Conservation (phyloP, 2,888 invertebrate genomes). For the Thera obeliscata region DNA sequence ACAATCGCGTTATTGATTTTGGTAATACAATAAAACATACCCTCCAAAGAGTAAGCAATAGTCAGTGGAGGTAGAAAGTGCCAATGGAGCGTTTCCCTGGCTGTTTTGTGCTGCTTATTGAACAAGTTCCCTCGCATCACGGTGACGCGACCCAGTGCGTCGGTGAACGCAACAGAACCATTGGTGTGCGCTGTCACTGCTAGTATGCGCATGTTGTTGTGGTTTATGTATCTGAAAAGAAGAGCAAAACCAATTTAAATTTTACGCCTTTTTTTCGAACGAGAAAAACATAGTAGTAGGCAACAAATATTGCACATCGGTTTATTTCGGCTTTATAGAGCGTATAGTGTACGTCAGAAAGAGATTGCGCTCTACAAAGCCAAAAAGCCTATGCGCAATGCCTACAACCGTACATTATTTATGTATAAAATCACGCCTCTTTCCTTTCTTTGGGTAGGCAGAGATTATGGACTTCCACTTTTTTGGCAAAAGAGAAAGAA, state of each 20-base stretch:
- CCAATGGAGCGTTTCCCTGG: constrained; percentile 75
- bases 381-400: no score
- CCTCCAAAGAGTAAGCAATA: constrained; percentile 69
- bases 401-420: no score
- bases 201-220: constrained; percentile 63
- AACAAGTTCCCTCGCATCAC: constrained; percentile 68
- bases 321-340: no score
- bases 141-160: constrained; percentile 69
- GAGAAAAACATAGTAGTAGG: no score
- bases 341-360: no score
- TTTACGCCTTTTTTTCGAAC: no score
- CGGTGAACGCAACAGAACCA: constrained; percentile 67
- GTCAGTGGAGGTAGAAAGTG: constrained; percentile 73
- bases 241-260: neutral
- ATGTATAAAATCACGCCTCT: no score
- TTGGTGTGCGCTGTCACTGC: constrained; percentile 65
- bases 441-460: no score
- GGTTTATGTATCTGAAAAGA: constrained; percentile 58
- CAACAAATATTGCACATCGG: no score
- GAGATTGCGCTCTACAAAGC: no score
- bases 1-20: neutral
- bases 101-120: constrained; percentile 52
- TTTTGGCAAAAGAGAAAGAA: no score
- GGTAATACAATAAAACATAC: constrained; percentile 46
- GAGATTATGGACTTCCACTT: no score